phyloP scores from a whole-genome alignment of 2,113 vertebrate genomes.

The Hypomesus transpacificus region DNA sequence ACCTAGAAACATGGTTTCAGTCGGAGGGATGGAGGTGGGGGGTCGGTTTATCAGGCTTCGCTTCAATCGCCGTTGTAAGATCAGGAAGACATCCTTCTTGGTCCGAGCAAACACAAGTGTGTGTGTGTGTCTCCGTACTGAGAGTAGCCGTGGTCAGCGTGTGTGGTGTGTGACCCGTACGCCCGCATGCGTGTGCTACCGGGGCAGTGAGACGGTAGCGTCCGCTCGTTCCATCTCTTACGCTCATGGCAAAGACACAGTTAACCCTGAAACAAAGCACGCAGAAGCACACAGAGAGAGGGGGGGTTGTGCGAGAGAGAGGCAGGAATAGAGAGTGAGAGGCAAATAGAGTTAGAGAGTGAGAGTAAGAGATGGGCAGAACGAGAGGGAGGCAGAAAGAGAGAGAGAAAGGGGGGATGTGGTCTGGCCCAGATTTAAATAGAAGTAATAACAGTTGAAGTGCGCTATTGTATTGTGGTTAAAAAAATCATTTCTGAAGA shows the following conservation, averaged over 20 bases:
- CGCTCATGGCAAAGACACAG: conserved; percentile 37
- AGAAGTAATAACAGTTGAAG: neutral
- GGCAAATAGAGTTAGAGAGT: neutral
- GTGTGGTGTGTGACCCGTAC: neutral
- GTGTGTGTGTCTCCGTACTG: neutral
- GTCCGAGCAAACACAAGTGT: neutral
- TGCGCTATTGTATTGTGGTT: conserved; percentile 9
- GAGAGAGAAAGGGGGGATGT: neutral
- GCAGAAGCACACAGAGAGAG: neutral
- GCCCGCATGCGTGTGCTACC: conserved; percentile 7
- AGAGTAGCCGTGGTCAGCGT: neutral
- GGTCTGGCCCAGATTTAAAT: conserved; percentile 1
- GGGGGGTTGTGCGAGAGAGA: neutral
- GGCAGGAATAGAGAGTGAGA: no score
- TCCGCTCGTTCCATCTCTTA: conserved; percentile 31
- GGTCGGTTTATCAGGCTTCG: conserved; percentile 27
- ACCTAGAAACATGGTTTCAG: conserved; percentile 51
- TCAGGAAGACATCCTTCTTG: neutral
- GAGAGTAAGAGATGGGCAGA: neutral
- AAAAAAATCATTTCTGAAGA: conserved; percentile 31
- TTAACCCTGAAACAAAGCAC: conserved; percentile 47
- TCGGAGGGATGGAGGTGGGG: neutral
- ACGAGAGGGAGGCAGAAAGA: neutral
- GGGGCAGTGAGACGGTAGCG: neutral
- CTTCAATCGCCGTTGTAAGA: conserved; percentile 16